Evolutionary conservation across 1,140 invertebrate species (phyloP), one percentile per base, ranked within the genome.

Genomic region (Centruroides sculpturatus): DNA sequence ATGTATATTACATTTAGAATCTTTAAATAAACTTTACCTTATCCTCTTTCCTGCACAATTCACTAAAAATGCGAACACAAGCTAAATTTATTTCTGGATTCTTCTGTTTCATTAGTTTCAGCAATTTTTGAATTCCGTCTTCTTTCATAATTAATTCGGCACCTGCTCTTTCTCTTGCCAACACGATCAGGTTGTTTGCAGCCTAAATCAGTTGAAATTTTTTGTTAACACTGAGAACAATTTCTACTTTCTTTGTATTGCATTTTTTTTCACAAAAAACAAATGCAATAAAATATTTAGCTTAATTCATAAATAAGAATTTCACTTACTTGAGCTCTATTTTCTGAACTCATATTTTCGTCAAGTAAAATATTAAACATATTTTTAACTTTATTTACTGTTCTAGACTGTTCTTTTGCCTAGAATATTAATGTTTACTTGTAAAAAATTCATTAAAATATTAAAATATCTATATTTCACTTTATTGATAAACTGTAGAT

Each of bases 131-230:
- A 34, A 78, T 49, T 49, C 86, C 76, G 58, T 82, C 80, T 65
- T 79, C 78, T 60, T 85, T 81, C 46, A 83, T 76, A 73, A 92
- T 82, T 1, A 85, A 68, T 61, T 88, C 81, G 47, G 85, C 81
- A 51, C 91, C 93, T 35, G 85, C 80, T 65, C 83, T 82, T 73
- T 98, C 93, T 68, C 86, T 83, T 10, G 89, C 81, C 55, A 99
- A 74, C 1, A 98, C 93, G 8, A 98, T 74, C 8, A 99, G 75
- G 76, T 99, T 99, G 66, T 88, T 89, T 70, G 92, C 84, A 0
- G 91, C 94, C 72, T 78, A 63, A n/a, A 56, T 55, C 13, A 65
- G 53, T 11, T 23, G 48, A 35, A 64, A 23, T 41, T 47, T 53
- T 49, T 23, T 23, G 23, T 23, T 23, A 23, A 23, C 23, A 23